Conservation (phyloP, 1,140 invertebrate genomes). For the Schlechtendalia chinensis region DNA sequence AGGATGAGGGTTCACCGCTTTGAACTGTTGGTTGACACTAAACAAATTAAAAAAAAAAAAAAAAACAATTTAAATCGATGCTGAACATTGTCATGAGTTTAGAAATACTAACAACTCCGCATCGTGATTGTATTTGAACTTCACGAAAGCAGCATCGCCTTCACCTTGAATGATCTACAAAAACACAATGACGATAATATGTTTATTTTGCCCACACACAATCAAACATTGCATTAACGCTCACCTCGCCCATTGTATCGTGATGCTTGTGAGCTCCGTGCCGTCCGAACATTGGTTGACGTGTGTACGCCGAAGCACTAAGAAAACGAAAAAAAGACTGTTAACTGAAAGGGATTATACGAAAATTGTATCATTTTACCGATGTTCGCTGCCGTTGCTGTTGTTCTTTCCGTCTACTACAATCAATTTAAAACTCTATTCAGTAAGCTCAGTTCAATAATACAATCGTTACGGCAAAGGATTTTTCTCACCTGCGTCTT, state of each 20-base stretch:
- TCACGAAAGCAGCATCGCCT: constrained; percentile 11
- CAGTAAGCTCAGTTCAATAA: too few species aligned
- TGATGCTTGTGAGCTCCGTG: constrained; percentile 36
- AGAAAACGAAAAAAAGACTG: too few species aligned
- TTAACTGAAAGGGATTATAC: too few species aligned
- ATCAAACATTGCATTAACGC: background rate
- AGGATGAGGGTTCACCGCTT: background rate
- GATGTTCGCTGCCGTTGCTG: background rate
- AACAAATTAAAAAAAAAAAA: background rate
- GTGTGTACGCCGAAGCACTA: constrained; percentile 2
- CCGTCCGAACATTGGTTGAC: constrained; percentile 2
- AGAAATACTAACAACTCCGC: constrained; percentile 22
- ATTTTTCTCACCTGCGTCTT: constrained; percentile 51
- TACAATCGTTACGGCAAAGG: background rate
- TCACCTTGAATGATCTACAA: constrained; percentile 41
- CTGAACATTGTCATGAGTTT: too few species aligned
- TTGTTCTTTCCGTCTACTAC: background rate
- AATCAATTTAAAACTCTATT: background rate
- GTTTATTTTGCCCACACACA: background rate
- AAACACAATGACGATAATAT: background rate
- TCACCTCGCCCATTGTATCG: constrained; percentile 29
- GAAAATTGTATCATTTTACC: background rate
- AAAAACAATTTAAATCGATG: background rate
- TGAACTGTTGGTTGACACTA: constrained; percentile 30
- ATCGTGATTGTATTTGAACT: constrained; percentile 2